These are phyloP conservation scores for Dexiosoma caninum DNA, from an alignment of 2,888 invertebrate species.

Conservation along the genomic window DNA sequence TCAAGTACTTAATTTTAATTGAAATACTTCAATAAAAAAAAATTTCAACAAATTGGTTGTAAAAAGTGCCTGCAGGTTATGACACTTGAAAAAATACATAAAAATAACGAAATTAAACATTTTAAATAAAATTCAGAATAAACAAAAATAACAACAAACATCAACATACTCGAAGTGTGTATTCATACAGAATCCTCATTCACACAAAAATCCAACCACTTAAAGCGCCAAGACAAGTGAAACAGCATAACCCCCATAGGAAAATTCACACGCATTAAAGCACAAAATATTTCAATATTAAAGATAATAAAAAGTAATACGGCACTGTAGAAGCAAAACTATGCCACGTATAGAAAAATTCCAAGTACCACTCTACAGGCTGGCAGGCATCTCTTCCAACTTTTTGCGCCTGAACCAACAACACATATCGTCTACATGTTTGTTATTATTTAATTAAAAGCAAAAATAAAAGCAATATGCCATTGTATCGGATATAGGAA, in stretches of 20 bases:
- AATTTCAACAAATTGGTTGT: background rate
- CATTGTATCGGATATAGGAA: slow-evolving; percentile 3
- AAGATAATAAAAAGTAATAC: background rate
- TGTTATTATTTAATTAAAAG: slow-evolving; percentile 39
- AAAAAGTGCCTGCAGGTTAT: slow-evolving; percentile 32
- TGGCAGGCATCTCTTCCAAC: no score
- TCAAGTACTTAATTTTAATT: slow-evolving; percentile 51
- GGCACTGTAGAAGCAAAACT: no score
- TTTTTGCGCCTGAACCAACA: background rate
- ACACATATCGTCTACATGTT: background rate
- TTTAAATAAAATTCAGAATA: background rate
- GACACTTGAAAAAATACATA: slow-evolving; percentile 16
- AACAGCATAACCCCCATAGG: background rate
- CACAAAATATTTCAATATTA: background rate
- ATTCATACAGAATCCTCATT: background rate
- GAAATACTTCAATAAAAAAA: slow-evolving; percentile 36
- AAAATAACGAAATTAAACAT: slow-evolving; percentile 2
- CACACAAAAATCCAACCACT: background rate
- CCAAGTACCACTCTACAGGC: background rate
- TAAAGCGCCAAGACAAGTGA: background rate
- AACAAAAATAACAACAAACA: background rate
- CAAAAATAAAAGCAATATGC: background rate
- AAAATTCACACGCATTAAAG: background rate
- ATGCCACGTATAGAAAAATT: no score
- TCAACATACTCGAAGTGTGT: background rate